These are phyloP conservation scores for Apomyelois bistriatella DNA, from an alignment of 2,888 invertebrate genomes.

Conservation along the genomic window DNA sequence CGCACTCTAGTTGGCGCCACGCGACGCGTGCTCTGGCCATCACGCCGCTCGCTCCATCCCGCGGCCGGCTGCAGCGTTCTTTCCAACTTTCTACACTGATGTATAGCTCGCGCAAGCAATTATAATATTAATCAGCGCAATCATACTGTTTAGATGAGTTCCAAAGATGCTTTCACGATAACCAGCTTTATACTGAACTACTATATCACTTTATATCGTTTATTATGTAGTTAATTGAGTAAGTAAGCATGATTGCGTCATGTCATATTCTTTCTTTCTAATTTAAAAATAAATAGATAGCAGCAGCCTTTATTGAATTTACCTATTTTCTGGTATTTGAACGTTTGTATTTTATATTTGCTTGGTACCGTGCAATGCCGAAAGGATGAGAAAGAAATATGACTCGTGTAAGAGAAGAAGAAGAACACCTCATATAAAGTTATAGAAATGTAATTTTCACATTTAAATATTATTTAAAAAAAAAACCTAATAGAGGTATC, in stretches of 20 bases:
- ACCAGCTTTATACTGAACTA: slow-evolving; percentile 16
- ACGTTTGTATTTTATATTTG: too few relatives aligned
- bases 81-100: slow-evolving; percentile 77
- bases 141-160: slow-evolving; percentile 64
- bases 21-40: slow-evolving; percentile 53
- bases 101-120: slow-evolving; percentile 72
- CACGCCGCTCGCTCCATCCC: slow-evolving; percentile 42
- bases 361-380: too few relatives aligned
- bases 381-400: too few relatives aligned
- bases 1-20: slow-evolving; percentile 68
- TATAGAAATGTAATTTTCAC: too few relatives aligned
- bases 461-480: too few relatives aligned
- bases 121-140: slow-evolving; percentile 78
- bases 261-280: neutral
- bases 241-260: neutral
- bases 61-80: slow-evolving; percentile 51
- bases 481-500: neutral
- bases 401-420: too few relatives aligned
- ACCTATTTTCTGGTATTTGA: too few relatives aligned
- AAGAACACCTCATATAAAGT: too few relatives aligned
- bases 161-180: slow-evolving; percentile 61
- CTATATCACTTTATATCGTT: slow-evolving; percentile 9
- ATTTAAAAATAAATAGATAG: too few relatives aligned
- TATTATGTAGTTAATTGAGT: slow-evolving; percentile 19
- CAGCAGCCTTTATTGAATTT: too few relatives aligned